Evolutionary conservation across 2,113 vertebrate species (phyloP), one percentile per base, ranked within the genome.

Genomic region (Hydropotes inermis): DNA sequence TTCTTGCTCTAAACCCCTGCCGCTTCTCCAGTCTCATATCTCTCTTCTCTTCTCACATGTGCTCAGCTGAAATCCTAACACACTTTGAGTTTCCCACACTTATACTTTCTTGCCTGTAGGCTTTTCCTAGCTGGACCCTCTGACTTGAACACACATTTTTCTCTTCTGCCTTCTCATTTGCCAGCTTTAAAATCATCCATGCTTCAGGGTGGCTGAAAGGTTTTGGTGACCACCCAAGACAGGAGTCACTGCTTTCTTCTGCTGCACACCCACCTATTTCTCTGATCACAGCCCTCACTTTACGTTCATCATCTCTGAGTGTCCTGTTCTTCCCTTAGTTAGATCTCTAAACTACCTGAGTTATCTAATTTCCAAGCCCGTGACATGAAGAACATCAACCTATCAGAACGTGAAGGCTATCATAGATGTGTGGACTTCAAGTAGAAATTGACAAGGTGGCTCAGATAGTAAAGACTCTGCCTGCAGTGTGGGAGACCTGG

Each of bases 211-310:
- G 19, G 19, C 67, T 39, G 50, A 91, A 92, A 87, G 47, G 19
- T 23, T 64, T 70, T 47, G 21, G 12, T 57, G 55, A 61, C 25
- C 25, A 33, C 21, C 9, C 30, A 45, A 17, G 25, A 17, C 21
- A 19, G 16, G 23, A 33, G 76, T 36, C n/a, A 43, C n/a, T 17
- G 14, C 52, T n/a, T 7, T 57, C 50, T 47, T 87, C 58, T 47
- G 45, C 55, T 74, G 61, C 21, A 43, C 7, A 50, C 17, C 33
- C 1, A 1, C 1, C 23, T 3, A 0, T 17, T 93, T 83, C 43
- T 91, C 39, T 4, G 17, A 27, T 87, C 55, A 17, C 2, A 54
- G 9, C 79, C 28, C 55, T 36, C 7, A 13, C 4, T 2, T 8
- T 17, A 2, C 33, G 39, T 17, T 10, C 33, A 55, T 33, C 21